Base-by-base conservation (phyloP, 2,888 invertebrate genomes). In the Mayetiola destructor region DNA sequence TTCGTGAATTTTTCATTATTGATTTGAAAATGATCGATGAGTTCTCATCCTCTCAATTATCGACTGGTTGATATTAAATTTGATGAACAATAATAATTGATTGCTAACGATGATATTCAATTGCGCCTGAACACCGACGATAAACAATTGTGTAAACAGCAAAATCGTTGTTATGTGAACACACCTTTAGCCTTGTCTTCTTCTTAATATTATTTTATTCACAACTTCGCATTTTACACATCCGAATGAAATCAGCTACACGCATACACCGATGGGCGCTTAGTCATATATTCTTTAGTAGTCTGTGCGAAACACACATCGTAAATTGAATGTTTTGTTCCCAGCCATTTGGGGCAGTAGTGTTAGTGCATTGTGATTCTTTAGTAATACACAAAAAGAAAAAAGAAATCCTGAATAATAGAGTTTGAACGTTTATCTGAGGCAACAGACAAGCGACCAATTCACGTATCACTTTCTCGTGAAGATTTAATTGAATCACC, bases 291-390 rank as follows among this genome's bases (percentile, higher is more conserved):
- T n/a, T n/a, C n/a, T n/a, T n/a, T n/a, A n/a, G n/a, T n/a, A n/a
- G n/a, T n/a, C n/a, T n/a, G n/a, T n/a, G n/a, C n/a, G n/a, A n/a
- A n/a, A n/a, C n/a, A n/a, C n/a, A n/a, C n/a, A n/a, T n/a, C n/a
- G n/a, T n/a, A n/a, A 42, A 23, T 3, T 2, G 42, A 42, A 42
- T 48, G 48, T 27, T n/a, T n/a, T n/a, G n/a, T n/a, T 48, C 27
- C 48, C 27, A 27, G 27, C 27, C 27, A 27, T n/a, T 27, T 42
- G 42, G 42, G 42, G 10, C 5, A n/a, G 20, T 1, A 27, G 27
- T 48, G 16, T 48, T 48, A 27, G 48, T 48, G 16, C 27, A 48
- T 48, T 48, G 48, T 48, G 48, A 48, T 48, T 48, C 23, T 42
- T 27, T 27, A n/a, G 48, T 27, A 48, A 48, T 27, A 48, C 16